Percentiles rank a stretch among this genome's conserved stretches.
phyloP scores from a whole-genome alignment of 2,797 vertebrate species.

The Lagocephalus sceleratus region DNA sequence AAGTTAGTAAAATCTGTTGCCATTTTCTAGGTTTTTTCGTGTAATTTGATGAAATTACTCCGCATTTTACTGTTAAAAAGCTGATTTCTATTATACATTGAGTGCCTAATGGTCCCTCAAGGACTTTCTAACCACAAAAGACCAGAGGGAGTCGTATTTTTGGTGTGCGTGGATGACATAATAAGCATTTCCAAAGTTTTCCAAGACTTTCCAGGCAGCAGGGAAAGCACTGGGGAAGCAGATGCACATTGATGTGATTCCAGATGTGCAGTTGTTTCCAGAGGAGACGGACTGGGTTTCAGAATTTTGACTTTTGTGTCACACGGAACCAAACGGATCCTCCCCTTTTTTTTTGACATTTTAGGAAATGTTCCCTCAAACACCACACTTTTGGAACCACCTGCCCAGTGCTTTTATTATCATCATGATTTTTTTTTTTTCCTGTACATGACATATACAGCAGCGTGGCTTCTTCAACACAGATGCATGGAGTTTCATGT shows the following conservation, averaged over 20 bases:
- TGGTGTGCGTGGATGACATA: background rate
- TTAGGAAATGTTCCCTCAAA: background rate
- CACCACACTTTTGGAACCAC: background rate
- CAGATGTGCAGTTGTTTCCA: no score
- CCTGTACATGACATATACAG: conserved; percentile 4
- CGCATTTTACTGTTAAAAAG: no score
- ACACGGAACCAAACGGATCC: background rate
- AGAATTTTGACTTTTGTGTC: no score
- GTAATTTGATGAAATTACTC: no score
- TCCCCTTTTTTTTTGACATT: background rate
- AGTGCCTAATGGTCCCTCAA: background rate
- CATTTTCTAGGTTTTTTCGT: no score
- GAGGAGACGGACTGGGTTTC: no score
- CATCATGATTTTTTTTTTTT: background rate
- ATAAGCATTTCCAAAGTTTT: background rate
- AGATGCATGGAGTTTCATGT: conserved; percentile 36
- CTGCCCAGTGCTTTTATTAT: background rate
- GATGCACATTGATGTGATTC: background rate
- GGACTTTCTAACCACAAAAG: background rate
- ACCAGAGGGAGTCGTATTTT: no score
- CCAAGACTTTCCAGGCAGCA: background rate
- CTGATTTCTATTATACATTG: background rate
- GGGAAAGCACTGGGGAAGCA: background rate
- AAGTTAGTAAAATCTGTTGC: no score
- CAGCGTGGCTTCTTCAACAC: conserved; percentile 25